Conservation (phyloP, 2,888 invertebrate species). For the Galerucella calmariensis region DNA sequence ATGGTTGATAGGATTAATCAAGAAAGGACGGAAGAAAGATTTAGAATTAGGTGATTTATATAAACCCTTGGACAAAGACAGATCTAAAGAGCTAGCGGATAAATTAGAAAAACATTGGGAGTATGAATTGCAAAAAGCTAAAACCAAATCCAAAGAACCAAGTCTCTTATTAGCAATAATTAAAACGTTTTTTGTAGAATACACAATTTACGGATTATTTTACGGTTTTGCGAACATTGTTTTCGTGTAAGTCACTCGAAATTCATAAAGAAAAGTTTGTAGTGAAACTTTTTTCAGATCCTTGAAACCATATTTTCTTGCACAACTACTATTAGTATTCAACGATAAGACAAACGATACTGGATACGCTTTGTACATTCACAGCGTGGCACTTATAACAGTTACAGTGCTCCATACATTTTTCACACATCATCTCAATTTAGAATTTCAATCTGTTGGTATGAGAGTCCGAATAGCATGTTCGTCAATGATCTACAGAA, state of each 20-base stretch:
- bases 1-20: constrained; percentile 60
- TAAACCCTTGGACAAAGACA: constrained; percentile 70
- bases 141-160: constrained; percentile 53
- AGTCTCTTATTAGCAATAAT: constrained; percentile 47
- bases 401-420: constrained; percentile 68
- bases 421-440: constrained; percentile 71
- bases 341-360: not conserved
- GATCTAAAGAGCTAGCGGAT: constrained; percentile 73
- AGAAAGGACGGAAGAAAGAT: constrained; percentile 71
- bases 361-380: constrained; percentile 67
- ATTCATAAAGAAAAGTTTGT: too few species aligned
- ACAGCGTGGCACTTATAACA: constrained; percentile 67
- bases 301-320: not conserved
- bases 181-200: constrained; percentile 47
- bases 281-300: not conserved
- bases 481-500: constrained; percentile 25
- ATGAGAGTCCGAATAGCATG: constrained; percentile 28
- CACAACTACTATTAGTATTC: not conserved
- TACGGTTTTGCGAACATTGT: constrained; percentile 31
- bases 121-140: constrained; percentile 44
- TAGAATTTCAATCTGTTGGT: constrained; percentile 57
- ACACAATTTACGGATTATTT: constrained; percentile 45
- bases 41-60: constrained; percentile 74
- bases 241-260: constrained; percentile 35
- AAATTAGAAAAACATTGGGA: constrained; percentile 70